phyloP scores from a whole-genome alignment of 2,113 vertebrate genomes.

The Larimichthys crocea region DNA sequence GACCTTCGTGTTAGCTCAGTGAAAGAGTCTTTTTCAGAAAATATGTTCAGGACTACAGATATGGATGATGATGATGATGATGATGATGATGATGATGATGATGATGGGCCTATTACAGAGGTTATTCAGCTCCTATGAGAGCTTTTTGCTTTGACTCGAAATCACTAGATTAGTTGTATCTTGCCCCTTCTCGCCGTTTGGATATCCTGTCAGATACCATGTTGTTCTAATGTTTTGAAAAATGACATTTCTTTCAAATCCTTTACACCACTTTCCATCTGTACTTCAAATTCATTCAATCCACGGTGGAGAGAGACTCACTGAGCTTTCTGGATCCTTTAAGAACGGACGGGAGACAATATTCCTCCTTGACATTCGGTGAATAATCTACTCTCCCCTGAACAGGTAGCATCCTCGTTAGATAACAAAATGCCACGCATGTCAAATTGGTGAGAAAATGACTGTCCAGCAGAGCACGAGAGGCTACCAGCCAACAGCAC shows the following conservation, averaged over 20 bases:
- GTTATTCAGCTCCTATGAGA: no score
- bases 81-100: background rate
- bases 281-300: conserved; percentile 14
- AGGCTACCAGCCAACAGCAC: conserved; percentile 61
- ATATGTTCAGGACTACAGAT: background rate
- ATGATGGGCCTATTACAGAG: background rate
- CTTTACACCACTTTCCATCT: background rate
- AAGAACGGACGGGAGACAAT: conserved; percentile 41
- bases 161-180: background rate
- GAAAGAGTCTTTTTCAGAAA: background rate
- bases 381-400: conserved; percentile 70
- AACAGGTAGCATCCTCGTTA: conserved; percentile 55
- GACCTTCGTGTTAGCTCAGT: no score
- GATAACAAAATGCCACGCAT: conserved; percentile 83
- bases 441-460: conserved; percentile 78
- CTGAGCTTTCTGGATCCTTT: conserved; percentile 48
- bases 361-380: conserved; percentile 78
- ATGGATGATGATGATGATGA: background rate
- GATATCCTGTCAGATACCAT: no score
- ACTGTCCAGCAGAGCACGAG: conserved; percentile 74
- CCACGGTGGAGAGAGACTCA: conserved; percentile 18
- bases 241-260: background rate
- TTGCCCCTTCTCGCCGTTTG: background rate
- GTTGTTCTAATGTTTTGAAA: conserved; percentile 4
- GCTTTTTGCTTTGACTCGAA: conserved; percentile 1